Conservation (phyloP, 2,113 vertebrate species). For the Perognathus longimembris region DNA sequence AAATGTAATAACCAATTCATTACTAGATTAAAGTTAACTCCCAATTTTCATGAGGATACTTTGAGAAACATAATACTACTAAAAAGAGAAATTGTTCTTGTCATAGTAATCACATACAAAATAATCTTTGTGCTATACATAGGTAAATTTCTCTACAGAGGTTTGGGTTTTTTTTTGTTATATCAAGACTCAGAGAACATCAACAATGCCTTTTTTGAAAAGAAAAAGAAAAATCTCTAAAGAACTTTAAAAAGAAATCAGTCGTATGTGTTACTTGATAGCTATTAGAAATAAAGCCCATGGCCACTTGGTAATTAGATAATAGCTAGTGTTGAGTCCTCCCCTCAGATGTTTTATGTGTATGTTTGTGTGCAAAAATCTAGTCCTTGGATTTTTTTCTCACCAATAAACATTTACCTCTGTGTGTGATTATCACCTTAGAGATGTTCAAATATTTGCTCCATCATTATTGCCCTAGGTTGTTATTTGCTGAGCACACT, state of each 20-base stretch:
- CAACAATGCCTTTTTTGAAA: neutral
- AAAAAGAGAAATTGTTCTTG: neutral
- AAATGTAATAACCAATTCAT: constrained; percentile 31
- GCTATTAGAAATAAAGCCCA: neutral
- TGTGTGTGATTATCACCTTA: constrained; percentile 35
- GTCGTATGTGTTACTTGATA: accelerated
- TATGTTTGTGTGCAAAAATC: neutral
- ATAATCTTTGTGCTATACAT: too few relatives aligned
- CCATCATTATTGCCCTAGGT: neutral
- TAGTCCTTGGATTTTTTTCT: neutral
- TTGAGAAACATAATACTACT: neutral
- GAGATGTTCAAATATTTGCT: constrained; percentile 68
- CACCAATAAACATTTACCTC: constrained; percentile 73
- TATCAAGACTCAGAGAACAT: neutral
- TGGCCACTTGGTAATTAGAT: neutral
- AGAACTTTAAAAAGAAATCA: neutral
- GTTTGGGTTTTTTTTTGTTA: neutral
- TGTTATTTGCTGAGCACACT: constrained; percentile 32
- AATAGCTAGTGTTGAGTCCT: neutral
- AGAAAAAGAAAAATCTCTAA: neutral
- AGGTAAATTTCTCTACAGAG: neutral
- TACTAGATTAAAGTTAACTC: neutral
- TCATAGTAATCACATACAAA: neutral
- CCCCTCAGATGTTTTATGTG: neutral
- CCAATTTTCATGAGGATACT: neutral